Evolutionary conservation across 2,888 invertebrate species (phyloP).

Genomic region (Gymnosoma rotundatum): DNA sequence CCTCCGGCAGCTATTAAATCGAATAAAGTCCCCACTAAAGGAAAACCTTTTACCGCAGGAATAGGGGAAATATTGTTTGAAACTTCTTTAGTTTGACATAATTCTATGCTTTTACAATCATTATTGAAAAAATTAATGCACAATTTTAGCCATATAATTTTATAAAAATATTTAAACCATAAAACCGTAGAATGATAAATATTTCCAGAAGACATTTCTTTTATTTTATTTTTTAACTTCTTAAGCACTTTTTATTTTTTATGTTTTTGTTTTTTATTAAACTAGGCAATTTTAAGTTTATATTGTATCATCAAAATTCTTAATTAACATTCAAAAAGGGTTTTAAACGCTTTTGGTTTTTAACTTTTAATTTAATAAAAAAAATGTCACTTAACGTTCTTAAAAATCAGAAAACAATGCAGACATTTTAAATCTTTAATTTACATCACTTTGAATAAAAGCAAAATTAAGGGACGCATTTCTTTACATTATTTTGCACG

Average conservation of each 20-base stretch:
- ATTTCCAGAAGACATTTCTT: constrained; percentile 34
- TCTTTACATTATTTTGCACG: background rate
- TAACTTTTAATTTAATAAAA: too few species aligned
- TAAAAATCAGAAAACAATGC: background rate
- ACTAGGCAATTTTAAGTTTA: constrained; percentile 9
- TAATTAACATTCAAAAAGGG: too few species aligned
- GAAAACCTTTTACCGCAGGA: constrained; percentile 83
- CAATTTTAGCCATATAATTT: constrained; percentile 52
- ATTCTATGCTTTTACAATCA: background rate
- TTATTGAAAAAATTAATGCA: background rate
- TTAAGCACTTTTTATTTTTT: background rate
- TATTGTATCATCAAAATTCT: constrained; percentile 39
- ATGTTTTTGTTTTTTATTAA: background rate
- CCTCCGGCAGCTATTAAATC: constrained; percentile 85
- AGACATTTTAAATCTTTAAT: background rate
- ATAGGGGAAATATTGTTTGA: constrained; percentile 75
- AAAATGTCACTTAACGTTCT: too few species aligned
- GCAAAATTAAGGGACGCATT: background rate
- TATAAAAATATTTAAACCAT: constrained; percentile 39
- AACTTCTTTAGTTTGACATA: background rate
- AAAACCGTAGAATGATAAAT: constrained; percentile 14
- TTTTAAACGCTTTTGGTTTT: background rate
- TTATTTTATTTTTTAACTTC: background rate
- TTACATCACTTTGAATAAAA: constrained; percentile 5
- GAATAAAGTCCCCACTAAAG: constrained; percentile 84